These are phyloP conservation scores for Gisinianus flammeolus DNA, from an alignment of 2,888 invertebrate species.

Conservation along the genomic window DNA sequence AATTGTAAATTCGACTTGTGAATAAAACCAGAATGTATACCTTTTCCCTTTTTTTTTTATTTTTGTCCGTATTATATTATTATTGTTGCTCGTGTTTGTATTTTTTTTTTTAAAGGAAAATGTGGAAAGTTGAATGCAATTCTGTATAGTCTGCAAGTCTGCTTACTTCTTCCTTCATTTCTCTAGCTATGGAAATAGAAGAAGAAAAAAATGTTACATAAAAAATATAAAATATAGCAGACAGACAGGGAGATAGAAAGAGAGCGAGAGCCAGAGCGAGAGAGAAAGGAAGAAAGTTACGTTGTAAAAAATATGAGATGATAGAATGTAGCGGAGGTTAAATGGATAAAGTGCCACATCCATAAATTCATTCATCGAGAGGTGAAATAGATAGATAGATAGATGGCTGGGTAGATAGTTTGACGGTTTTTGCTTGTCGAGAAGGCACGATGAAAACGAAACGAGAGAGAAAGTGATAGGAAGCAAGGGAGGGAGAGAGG, in stretches of 20 bases:
- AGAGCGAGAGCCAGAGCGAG: not conserved
- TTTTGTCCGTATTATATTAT: not conserved
- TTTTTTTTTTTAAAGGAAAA: not conserved
- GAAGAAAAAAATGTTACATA: not conserved
- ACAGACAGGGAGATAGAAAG: not conserved
- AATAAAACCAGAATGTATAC: too few relatives aligned
- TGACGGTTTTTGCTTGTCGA: not conserved
- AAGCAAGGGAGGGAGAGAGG: not conserved
- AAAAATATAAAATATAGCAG: not conserved
- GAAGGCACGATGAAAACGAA: too few relatives aligned
- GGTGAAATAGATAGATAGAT: constrained; percentile 1
- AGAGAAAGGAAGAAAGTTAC: not conserved
- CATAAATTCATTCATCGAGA: constrained; percentile 30
- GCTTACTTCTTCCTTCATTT: too few relatives aligned
- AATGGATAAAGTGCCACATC: constrained; percentile 30
- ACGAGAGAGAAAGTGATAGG: not conserved
- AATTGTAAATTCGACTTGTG: too few relatives aligned
- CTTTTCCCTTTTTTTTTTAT: not conserved
- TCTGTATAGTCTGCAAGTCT: too few relatives aligned
- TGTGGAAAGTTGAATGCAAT: too few relatives aligned
- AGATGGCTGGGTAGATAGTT: constrained; percentile 19
- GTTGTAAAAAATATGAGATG: not conserved
- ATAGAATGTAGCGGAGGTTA: constrained; percentile 12
- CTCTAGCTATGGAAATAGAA: not conserved
- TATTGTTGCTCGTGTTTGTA: not conserved